These are phyloP conservation scores for Pterobdella sp. DNA, from an alignment of 2,888 invertebrate species.

Conservation along the genomic window DNA sequence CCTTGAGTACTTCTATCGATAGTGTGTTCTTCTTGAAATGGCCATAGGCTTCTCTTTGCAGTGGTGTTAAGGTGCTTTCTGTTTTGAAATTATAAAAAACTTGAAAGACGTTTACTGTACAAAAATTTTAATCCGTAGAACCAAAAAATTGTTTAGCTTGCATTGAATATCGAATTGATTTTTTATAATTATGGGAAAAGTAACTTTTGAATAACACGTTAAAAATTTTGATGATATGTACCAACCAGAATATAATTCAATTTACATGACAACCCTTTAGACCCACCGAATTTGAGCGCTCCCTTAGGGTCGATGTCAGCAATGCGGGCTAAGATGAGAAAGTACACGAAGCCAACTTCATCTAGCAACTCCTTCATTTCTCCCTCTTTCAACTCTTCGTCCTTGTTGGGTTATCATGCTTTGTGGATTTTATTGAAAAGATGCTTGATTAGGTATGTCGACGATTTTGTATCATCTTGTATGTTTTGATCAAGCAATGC, in stretches of 20 bases:
- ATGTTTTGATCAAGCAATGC: too few relatives aligned
- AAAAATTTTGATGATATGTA: too few relatives aligned
- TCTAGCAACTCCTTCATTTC: conserved; percentile 39
- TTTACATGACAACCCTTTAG: neutral
- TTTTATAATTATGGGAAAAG: neutral
- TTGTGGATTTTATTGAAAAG: too few relatives aligned
- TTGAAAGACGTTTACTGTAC: conserved; percentile 7
- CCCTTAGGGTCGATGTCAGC: conserved; percentile 43
- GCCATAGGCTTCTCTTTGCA: conserved; percentile 37
- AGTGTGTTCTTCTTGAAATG: conserved; percentile 45
- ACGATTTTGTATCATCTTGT: too few relatives aligned
- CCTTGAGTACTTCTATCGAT: conserved; percentile 51
- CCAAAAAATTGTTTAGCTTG: too few relatives aligned
- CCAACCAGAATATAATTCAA: too few relatives aligned
- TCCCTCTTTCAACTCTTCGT: conserved; percentile 32
- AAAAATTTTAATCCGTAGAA: too few relatives aligned
- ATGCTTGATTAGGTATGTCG: neutral
- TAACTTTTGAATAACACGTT: neutral
- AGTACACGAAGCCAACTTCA: conserved; percentile 49
- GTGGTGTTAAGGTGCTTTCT: conserved; percentile 32
- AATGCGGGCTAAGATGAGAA: conserved; percentile 47
- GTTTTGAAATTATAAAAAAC: conserved; percentile 4
- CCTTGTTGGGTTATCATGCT: conserved; percentile 28
- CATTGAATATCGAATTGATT: too few relatives aligned
- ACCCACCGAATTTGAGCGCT: conserved; percentile 32